A percentile compares a stretch with the other conserved stretches of the same genome.
Evolutionary conservation across 1,140 invertebrate genomes (phyloP).

Genomic region (Branchinecta lynchi): DNA sequence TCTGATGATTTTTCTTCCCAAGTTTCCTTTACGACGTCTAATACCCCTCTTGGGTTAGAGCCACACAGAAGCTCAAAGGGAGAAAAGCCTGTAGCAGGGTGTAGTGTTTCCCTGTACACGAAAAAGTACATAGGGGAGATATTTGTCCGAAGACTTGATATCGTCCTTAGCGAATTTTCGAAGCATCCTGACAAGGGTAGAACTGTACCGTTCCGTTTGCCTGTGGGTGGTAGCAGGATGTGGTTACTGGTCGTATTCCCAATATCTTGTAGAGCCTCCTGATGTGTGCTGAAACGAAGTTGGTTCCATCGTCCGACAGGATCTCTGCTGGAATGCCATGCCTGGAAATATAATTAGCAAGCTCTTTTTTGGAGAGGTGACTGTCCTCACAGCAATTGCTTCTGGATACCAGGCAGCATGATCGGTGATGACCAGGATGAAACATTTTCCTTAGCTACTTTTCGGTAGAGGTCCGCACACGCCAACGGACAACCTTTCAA

Average conservation of each 20-base stretch:
- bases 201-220: slow-evolving; percentile 21
- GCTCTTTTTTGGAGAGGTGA: too few relatives aligned
- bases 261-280: background rate
- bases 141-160: slow-evolving; percentile 15
- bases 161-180: slow-evolving; percentile 15
- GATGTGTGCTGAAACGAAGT: background rate
- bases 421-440: too few relatives aligned
- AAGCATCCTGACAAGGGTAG: slow-evolving; percentile 17
- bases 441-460: too few relatives aligned
- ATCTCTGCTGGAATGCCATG: too few relatives aligned
- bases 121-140: slow-evolving; percentile 10
- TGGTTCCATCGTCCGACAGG: too few relatives aligned
- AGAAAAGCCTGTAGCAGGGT: background rate
- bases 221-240: slow-evolving; percentile 19
- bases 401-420: too few relatives aligned
- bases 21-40: too few relatives aligned
- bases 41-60: background rate
- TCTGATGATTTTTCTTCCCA: background rate
- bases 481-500: too few relatives aligned
- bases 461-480: too few relatives aligned
- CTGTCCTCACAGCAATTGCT: too few relatives aligned
- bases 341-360: too few relatives aligned
- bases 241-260: slow-evolving; percentile 7
- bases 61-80: background rate
- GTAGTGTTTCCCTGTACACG: slow-evolving; percentile 16